Evolutionary conservation across 2,797 vertebrate species (phyloP), one percentile per base, ranked within the genome.

Genomic region (Intellagama lesueurii): DNA sequence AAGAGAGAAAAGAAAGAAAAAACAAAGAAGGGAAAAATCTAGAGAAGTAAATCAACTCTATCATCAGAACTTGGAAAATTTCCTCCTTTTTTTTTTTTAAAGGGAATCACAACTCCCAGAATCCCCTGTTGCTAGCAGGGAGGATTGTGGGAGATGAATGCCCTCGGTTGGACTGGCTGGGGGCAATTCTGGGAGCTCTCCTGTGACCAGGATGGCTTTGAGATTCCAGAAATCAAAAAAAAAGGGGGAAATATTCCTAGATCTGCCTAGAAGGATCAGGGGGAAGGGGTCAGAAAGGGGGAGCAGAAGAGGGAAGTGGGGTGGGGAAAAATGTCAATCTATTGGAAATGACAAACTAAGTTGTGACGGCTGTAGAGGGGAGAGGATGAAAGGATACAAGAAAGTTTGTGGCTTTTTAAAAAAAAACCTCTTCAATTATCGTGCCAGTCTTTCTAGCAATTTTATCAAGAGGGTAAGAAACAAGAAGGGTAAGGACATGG

Each of bases 1-100:
- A 96, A 94, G 92, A 96, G 95, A 95, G 92, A 96, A 99, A 98
- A 98, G 97, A 93, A 96, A 93, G 93, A 96, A 90, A 89, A 96
- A 96, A 95, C 89, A 96, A 95, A 95, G 92, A 96, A 95, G 94
- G 91, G 95, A 94, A 81, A 75, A 96, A 94, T 90, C 75, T 91
- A 92, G 60, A 66, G 92, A 94, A 93, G 93, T 87, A 94, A 94
- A 96, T 94, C 93, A 96, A 95, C 95, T 95, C 94, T 93, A 96
- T 85, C 68, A 17, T 35, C 75, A 28, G 75, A 77, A 40, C 75
- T 77, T 14, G 40, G 44, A 47, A 76, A 47, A 77, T 40, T 47
- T 28, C 40, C n/a, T 12, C 11, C 26, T 77, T 44, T 8, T 24
- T 24, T 17, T 75, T 5, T 4, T 26, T 47, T 47, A 9, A 24